Evolutionary conservation across 2,113 vertebrate genomes (phyloP).

Genomic region (Oryzias melastigma): DNA sequence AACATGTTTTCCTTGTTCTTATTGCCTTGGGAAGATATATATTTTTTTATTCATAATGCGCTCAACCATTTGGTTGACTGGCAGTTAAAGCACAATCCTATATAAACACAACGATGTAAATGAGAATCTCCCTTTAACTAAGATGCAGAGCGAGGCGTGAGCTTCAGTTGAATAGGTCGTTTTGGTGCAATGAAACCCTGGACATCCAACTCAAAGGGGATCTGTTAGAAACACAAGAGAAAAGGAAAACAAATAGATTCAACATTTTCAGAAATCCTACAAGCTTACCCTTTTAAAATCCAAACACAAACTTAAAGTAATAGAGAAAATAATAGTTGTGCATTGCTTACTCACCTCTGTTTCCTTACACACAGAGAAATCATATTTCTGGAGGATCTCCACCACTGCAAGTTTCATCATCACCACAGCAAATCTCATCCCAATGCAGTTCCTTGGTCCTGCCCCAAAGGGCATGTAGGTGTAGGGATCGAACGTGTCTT

Average conservation of each 20-base stretch:
- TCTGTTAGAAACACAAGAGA: slow-evolving; percentile 41
- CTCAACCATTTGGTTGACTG: too few relatives aligned
- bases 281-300: not conserved
- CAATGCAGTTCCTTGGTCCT: slow-evolving; percentile 84
- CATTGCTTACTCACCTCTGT: slow-evolving; percentile 74
- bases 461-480: slow-evolving; percentile 80
- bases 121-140: not conserved
- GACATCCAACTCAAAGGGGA: slow-evolving; percentile 73
- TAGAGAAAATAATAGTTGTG: not conserved
- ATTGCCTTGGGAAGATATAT: too few relatives aligned
- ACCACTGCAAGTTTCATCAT: slow-evolving; percentile 73
- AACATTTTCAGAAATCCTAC: not conserved
- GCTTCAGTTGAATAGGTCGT: slow-evolving; percentile 78
- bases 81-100: too few relatives aligned
- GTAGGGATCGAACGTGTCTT: slow-evolving; percentile 68
- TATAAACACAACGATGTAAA: not conserved
- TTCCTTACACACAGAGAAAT: slow-evolving; percentile 77
- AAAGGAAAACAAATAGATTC: slow-evolving; percentile 2
- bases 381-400: slow-evolving; percentile 78
- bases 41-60: too few relatives aligned
- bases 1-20: too few relatives aligned
- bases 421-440: slow-evolving; percentile 82
- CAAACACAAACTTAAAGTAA: not conserved
- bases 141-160: slow-evolving; percentile 59
- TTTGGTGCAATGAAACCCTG: slow-evolving; percentile 68